Evolutionary conservation across 2,113 vertebrate species (phyloP), one percentile per base, ranked within the genome.

Genomic region (Amia ocellicauda): DNA sequence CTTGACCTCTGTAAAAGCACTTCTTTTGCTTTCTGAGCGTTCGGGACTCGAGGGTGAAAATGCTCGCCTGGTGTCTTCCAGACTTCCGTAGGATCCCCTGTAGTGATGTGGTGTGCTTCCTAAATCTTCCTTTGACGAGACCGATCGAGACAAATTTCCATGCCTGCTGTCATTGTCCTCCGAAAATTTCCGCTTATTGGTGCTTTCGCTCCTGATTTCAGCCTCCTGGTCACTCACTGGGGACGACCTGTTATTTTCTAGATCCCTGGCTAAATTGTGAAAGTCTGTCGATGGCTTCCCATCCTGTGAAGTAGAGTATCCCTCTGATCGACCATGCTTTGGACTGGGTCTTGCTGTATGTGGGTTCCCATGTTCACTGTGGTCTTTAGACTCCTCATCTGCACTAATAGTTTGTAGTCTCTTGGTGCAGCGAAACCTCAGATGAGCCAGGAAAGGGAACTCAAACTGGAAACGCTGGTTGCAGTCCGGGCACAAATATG

Each of bases 381-480:
- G 67, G 49, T 88, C 84, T 66, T 87, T 89, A 53, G 76, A 49
- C 31, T 87, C 81, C 36, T 90, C 86, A 9, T 93, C 92, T 0
- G 78, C 71, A 0, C 75, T 77, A 3, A 88, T 71, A 64, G 84
- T 86, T 72, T 88, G 91, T 28, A 94, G 83, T 79, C 93, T 88
- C 83, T 97, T 98, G 81, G 94, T 91, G 78, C 96, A 99, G 63
- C 94, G 93, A 81, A 99, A 98, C 24, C 96, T 90, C 54, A 96
- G 85, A 63, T 97, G 96, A 22, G 96, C 93, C 77, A 93, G 77
- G 43, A 92, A 94, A 0, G 96, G 96, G 63, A 94, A 95, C 81
- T 99, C 96, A 42, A 94, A 99, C 86, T 97, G 96, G 86, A 98
- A 98, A 23, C 93, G 87, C 68, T 98, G 96, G 85, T 85, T 93